Base-by-base conservation (phyloP, 2,888 invertebrate genomes). In the Julus scanicus region DNA sequence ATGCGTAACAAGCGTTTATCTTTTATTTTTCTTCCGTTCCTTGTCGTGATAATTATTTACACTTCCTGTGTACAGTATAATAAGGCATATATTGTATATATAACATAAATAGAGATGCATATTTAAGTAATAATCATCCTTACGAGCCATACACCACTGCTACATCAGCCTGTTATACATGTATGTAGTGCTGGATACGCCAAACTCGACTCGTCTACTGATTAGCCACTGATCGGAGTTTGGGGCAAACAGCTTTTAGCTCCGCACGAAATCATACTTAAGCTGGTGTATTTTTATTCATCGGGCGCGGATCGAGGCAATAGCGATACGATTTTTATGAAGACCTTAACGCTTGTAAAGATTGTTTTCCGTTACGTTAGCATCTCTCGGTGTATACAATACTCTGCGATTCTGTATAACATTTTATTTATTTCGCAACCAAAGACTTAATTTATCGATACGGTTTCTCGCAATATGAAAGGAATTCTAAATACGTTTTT, bases 51-150 rank as follows among this genome's bases (percentile, higher is more conserved):
- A 71, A 71, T 71, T 20, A 29, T 71, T 71, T 71, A 20, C 17
- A 71, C 71, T 71, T 71, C 29, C 29, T 20, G n/a, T 71, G 71
- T 71, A 71, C 20, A 29, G 71, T 71, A 71, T 71, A 29, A 71
- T 71, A 71, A 71, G 29, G 29, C 71, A 71, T 71, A 71, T 71
- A 71, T 29, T 71, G 71, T 71, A 71, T 71, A 71, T 71, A 71
- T 71, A 44, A 71, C 71, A 71, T 71, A 71, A 71, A 71, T 71
- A 71, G 71, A 71, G 71, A 71, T 71, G 71, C 71, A 71, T 71
- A 71, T 71, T 71, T 71, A 71, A 71, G n/a, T 71, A 71, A 71
- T 71, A 71, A 71, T 71, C 71, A 71, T 71, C 29, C 71, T 71
- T 71, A 71, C 11, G 20, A 71, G 20, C 9, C 71, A 11, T 71